Base-by-base conservation (phyloP, 2,797 vertebrate genomes). In the Chiroxiphia lanceolata region DNA sequence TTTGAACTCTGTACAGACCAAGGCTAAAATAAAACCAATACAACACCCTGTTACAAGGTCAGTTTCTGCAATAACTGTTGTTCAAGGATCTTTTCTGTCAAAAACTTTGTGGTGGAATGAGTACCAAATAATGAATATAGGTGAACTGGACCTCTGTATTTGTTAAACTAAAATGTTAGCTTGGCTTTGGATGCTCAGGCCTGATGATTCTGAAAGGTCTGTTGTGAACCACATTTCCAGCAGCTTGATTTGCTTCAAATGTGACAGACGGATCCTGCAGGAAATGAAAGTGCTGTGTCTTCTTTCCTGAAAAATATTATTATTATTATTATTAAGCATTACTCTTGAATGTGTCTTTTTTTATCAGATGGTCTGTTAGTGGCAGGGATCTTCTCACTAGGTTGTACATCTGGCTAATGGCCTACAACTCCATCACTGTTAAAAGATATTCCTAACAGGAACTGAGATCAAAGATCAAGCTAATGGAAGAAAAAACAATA, bases 401-500 rank as follows among this genome's bases (percentile, higher is more conserved):
- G 15, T 44, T 77, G 45, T 86, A 56, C 63, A 61, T 91, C 72
- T 93, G 87, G 31, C 60, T 93, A 87, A 81, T 84, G 72, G 80
- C 67, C 91, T 83, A 88, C 65, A 94, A 94, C 72, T 90, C 91
- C 50, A 45, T 64, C 61, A 12, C 31, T 97, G 74, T 90, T 93
- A 93, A 75, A 36, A 87, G 83, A 82, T 93, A 94, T 84, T 93
- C 94, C 77, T 86, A 86, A 76, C 57, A 76, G 87, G 85, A 94
- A 91, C 94, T 70, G 70, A 95, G 89, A 95, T 87, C 82, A 92
- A 94, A 92, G 92, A 88, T 91, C 76, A 84, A 79, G 80, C 72
- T 90, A 94, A 90, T 89, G 85, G 86, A 94, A 94, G 87, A 91
- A 94, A 90, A 89, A 91, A 45, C 77, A 93, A n/a, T 65, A 83